Base-by-base conservation (phyloP, 1,140 invertebrate genomes). In the Brachionus rotundiformis region DNA sequence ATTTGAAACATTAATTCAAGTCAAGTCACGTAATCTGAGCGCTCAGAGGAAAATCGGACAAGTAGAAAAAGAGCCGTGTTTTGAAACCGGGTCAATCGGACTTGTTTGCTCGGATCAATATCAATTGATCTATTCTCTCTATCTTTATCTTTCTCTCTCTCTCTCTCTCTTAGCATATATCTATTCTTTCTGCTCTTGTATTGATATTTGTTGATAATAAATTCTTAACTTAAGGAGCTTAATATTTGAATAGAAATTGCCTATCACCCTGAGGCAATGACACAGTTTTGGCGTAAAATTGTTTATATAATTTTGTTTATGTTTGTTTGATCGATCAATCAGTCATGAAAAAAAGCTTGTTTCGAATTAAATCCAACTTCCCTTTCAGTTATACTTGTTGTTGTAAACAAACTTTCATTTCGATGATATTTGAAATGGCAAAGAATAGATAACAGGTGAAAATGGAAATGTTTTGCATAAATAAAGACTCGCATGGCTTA, bases 361-460 rank as follows among this genome's bases (percentile, higher is more conserved):
- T 73, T 73, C 68, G 39, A 73, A 73, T 73, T 73, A 73, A 73
- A 7, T n/a, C 27, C 29, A 68, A 68, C 63, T 68, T 68, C 63
- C 63, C 63, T 68, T 36, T 68, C 68, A 44, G 39, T 41, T 44
- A 73, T 65, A 31, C 31, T 31, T 73, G 23, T 13, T n/a, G 44
- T 73, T n/a, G n/a, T n/a, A 68, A 68, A 68, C 63, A 68, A 68
- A 33, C 31, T 68, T 31, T 27, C 29, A 27, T 31, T 68, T 33
- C 63, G 33, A 36, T 68, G 63, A 68, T 68, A 73, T 73, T 73
- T 73, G 29, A 73, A 31, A 73, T 36, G 33, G 23, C 68, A 19
- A 73, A 73, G 10, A 73, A 73, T 73, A 73, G 68, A 73, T 73
- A 73, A 47, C 68, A 73, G 68, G 68, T 73, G 68, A 73, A 73